Conservation (phyloP, 1,140 invertebrate genomes). For the Macrobrachium nipponense region DNA sequence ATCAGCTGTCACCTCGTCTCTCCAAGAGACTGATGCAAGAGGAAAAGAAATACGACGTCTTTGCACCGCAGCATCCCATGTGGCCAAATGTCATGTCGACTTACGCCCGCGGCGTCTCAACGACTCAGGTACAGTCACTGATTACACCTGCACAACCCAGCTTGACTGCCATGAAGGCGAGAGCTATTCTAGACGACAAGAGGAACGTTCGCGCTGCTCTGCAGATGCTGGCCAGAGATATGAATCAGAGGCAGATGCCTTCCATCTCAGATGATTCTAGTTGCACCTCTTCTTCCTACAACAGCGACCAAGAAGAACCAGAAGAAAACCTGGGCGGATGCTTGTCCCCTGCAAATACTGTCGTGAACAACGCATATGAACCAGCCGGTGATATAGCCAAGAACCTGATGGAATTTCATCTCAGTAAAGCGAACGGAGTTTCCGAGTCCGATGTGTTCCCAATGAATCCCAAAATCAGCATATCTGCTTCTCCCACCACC, state of each 20-base stretch:
- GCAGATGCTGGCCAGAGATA: slow-evolving; percentile 17
- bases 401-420: background rate
- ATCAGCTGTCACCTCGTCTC: slow-evolving; percentile 37
- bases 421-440: too few species aligned
- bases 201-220: slow-evolving; percentile 27
- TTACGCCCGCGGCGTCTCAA: slow-evolving; percentile 37
- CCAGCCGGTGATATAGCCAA: background rate
- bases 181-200: slow-evolving; percentile 39
- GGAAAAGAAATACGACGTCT: slow-evolving; percentile 7
- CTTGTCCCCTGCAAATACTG: too few species aligned
- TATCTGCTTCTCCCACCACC: background rate
- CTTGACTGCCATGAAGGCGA: slow-evolving; percentile 43
- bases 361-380: background rate
- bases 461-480: slow-evolving; percentile 33
- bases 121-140: slow-evolving; percentile 26
- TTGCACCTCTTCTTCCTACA: background rate
- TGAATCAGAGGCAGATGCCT: background rate
- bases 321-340: too few species aligned
- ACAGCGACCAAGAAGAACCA: background rate
- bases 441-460: background rate
- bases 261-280: background rate
- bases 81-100: slow-evolving; percentile 38
- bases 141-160: slow-evolving; percentile 27
- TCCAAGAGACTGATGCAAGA: slow-evolving; percentile 19
- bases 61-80: slow-evolving; percentile 23